Evolutionary conservation across 1,140 invertebrate species (phyloP), one percentile per base, ranked within the genome.

Genomic region (Rhopalosiphum maidis): DNA sequence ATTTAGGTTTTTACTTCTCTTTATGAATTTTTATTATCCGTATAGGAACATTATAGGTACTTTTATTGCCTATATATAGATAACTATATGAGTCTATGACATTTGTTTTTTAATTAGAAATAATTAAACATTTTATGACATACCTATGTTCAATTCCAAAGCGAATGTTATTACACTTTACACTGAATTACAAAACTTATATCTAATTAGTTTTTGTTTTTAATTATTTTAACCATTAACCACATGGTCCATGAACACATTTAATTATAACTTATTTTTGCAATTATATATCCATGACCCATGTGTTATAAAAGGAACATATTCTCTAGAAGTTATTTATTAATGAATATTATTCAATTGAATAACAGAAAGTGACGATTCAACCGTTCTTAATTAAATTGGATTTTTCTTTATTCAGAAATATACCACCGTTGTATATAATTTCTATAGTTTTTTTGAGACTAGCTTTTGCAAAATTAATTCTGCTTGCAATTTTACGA

Each of bases 161-260:
- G 60, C 21, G 60, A 77, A 77, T 77, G 60, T n/a, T 77, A 77
- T n/a, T 18, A 46, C 41, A 41, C 2, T 41, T 46, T 46, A 77
- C n/a, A n/a, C 30, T 35, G 1, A 15, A 77, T 77, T 77, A 77
- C 60, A 77, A 77, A 77, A 77, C n/a, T n/a, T 77, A 77, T 15
- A 77, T 77, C 4, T 77, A 77, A 77, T 77, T 77, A 77, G 60
- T 77, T 77, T 68, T 77, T 77, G n/a, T n/a, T 77, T 77, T 77
- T 77, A 68, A 77, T 77, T 77, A 77, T 77, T n/a, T n/a, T 77
- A n/a, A 77, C 30, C 30, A 60, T 60, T 30, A 60, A 60, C 7
- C 60, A 77, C n/a, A 77, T 77, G 60, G 60, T 77, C 60, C 2
- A 77, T 77, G 30, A 77, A n/a, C 60, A 77, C 18, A 18, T 77